A percentile compares a stretch with the other conserved stretches of the same genome.
Evolutionary conservation across 2,113 vertebrate species (phyloP).

Genomic region (Vicugna pacos): DNA sequence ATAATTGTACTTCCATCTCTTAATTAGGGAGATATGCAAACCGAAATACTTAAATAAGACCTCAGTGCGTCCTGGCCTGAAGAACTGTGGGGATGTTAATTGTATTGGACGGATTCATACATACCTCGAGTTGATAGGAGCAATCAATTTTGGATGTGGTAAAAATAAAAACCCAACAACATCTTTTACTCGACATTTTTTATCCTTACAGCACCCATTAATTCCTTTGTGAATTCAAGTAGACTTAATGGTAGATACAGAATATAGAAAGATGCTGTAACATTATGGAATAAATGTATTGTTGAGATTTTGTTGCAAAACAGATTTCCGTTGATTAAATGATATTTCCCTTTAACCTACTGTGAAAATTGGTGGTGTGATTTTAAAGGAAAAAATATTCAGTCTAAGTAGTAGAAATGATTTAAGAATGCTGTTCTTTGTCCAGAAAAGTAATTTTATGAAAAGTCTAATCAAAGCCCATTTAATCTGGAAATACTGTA

Average conservation of each 20-base stretch:
- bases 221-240: slow-evolving; percentile 61
- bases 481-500: slow-evolving; percentile 4
- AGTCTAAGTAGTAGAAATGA: slow-evolving; percentile 43
- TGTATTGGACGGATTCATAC: slow-evolving; percentile 99
- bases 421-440: slow-evolving; percentile 56
- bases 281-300: slow-evolving; percentile 31
- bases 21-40: slow-evolving; percentile 92
- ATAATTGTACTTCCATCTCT: slow-evolving; percentile 76
- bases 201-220: slow-evolving; percentile 49
- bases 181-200: slow-evolving; percentile 66
- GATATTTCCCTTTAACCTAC: slow-evolving; percentile 33
- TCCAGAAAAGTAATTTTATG: slow-evolving; percentile 60
- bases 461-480: slow-evolving; percentile 7
- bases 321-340: slow-evolving; percentile 50
- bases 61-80: slow-evolving; percentile 96
- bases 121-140: slow-evolving; percentile 97
- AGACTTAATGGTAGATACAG: neutral
- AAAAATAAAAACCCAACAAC: slow-evolving; percentile 80
- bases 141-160: slow-evolving; percentile 99
- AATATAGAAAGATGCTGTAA: slow-evolving; percentile 38
- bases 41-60: slow-evolving; percentile 99
- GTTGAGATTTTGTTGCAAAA: slow-evolving; percentile 61
- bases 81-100: slow-evolving; percentile 99
- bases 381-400: slow-evolving; percentile 55
- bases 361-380: slow-evolving; percentile 48